phyloP scores from a whole-genome alignment of 2,797 vertebrate species.

The Intellagama lesueurii region DNA sequence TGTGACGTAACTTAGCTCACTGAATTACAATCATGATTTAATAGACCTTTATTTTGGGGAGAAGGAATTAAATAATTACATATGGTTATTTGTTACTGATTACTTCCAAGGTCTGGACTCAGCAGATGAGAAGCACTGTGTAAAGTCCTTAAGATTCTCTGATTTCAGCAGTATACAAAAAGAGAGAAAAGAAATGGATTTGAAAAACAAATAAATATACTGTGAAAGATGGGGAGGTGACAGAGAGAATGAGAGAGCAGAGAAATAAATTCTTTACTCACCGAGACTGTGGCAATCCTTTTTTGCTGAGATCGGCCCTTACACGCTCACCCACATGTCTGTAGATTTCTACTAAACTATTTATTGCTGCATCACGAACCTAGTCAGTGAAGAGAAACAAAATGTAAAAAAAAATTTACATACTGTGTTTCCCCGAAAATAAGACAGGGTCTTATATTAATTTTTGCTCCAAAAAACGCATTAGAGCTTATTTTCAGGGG shows the following conservation, averaged over 20 bases:
- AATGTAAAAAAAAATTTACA: constrained; percentile 34
- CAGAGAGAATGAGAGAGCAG: not conserved
- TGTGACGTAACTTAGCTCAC: not conserved
- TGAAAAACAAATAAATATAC: constrained; percentile 8
- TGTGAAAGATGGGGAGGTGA: no score
- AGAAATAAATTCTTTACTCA: constrained; percentile 72
- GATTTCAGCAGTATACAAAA: not conserved
- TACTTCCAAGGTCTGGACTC: not conserved
- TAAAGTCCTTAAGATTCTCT: not conserved
- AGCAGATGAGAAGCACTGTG: not conserved
- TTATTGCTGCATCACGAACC: constrained; percentile 97
- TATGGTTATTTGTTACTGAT: not conserved
- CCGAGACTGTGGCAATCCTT: constrained; percentile 96
- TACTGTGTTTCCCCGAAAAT: no score
- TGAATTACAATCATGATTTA: not conserved
- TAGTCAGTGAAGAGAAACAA: constrained; percentile 70
- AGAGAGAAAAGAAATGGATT: not conserved
- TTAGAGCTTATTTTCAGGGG: no score
- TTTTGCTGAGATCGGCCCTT: constrained; percentile 97
- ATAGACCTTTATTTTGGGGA: not conserved
- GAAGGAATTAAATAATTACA: not conserved
- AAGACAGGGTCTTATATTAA: no score
- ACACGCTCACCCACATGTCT: constrained; percentile 96
- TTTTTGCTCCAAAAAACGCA: no score
- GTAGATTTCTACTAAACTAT: constrained; percentile 97